Evolutionary conservation across 2,888 invertebrate species (phyloP).

Genomic region (Philhelius pedissequus): DNA sequence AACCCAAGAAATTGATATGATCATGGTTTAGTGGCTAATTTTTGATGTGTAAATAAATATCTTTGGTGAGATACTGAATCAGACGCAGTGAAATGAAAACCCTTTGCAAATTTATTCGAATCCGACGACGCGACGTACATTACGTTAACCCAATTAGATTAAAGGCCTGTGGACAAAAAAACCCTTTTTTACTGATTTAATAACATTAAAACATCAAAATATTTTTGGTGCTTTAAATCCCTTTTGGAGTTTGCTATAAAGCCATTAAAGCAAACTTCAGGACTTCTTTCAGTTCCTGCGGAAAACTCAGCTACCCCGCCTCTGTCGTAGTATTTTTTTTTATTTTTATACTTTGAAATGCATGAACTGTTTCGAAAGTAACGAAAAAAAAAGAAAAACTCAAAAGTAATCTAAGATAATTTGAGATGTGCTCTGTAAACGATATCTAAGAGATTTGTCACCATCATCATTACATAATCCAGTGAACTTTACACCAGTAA

Average conservation of each 20-base stretch:
- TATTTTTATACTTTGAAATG: neutral
- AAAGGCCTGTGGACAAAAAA: too few species aligned
- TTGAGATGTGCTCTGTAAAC: neutral
- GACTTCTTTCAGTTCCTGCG: neutral
- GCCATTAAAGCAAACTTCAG: neutral
- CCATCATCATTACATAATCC: slow-evolving; percentile 7
- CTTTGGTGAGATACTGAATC: too few species aligned
- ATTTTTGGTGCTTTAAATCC: too few species aligned
- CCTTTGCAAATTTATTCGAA: too few species aligned
- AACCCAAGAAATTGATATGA: neutral
- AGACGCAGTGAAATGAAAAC: too few species aligned
- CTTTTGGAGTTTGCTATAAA: too few species aligned
- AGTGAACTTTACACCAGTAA: neutral
- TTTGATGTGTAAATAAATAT: too few species aligned
- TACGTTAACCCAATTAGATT: too few species aligned
- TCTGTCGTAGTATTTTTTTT: neutral
- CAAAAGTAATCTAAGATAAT: neutral
- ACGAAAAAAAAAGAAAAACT: neutral
- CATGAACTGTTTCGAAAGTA: slow-evolving; percentile 4
- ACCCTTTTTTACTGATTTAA: too few species aligned
- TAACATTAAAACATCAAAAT: too few species aligned
- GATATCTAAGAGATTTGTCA: slow-evolving; percentile 1
- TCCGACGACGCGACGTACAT: too few species aligned
- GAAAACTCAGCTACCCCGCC: neutral
- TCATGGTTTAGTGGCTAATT: too few species aligned